These are phyloP conservation scores for Agelaius tricolor DNA, from an alignment of 2,113 vertebrate genomes.

Conservation along the genomic window DNA sequence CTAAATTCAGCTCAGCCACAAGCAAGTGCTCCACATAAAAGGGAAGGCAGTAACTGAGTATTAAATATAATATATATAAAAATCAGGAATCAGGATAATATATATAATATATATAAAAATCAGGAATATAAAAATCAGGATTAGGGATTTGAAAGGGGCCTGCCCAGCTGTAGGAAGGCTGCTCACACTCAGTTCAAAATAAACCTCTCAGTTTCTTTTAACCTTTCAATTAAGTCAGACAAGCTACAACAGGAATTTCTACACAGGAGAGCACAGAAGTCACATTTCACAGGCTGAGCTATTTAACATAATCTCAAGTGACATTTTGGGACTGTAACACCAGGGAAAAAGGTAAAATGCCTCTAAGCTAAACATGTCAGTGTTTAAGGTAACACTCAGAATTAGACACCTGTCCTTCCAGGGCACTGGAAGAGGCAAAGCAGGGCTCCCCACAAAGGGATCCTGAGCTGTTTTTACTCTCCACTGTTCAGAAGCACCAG, in stretches of 20 bases:
- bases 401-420: background rate
- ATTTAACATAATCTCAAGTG: background rate
- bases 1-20: background rate
- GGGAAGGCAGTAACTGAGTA: background rate
- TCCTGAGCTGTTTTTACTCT: background rate
- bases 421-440: background rate
- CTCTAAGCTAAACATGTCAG: background rate
- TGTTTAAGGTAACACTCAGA: background rate
- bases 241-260: background rate
- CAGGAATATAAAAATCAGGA: background rate
- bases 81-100: too few relatives aligned
- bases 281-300: background rate
- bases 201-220: background rate
- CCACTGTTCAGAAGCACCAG: rapidly evolving
- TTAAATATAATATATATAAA: background rate
- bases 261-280: background rate
- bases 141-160: background rate
- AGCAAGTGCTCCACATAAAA: background rate
- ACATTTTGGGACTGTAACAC: background rate
- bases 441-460: background rate
- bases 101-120: too few relatives aligned
- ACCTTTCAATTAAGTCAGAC: background rate
- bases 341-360: background rate
- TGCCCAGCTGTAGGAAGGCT: background rate
- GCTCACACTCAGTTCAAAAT: background rate